Evolutionary conservation across 2,113 vertebrate species (phyloP), one percentile per base, ranked within the genome.

Genomic region (Romanogobio albipinnatus): DNA sequence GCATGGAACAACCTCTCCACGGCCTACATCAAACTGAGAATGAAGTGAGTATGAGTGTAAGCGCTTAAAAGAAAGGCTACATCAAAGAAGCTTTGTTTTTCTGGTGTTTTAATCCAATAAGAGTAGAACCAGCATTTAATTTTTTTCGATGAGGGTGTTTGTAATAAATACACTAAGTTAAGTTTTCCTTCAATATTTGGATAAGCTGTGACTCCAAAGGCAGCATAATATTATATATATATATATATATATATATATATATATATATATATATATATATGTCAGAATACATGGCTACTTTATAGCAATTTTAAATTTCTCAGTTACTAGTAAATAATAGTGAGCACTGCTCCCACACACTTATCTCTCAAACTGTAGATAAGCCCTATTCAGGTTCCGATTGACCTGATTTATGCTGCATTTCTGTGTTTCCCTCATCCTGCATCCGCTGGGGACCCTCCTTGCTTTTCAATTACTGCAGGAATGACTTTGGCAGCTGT

Each of bases 1-100:
- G 98, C 97, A 17, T 99, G 98, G 98, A 99, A 96, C 94, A 99
- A 99, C 92, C 96, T 99, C 83, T 98, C 98, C 24, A 96, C 97
- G 47, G 98, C 97, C 43, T 97, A 97, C 93, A 99, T 99, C 90
- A 96, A 96, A 91, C 94, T 99, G 85, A 93, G 94, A 58, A 95
- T 96, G 91, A 99, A 99, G 98, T 99, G 93, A 97, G 98, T 97
- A 80, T 14, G 26, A 15, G 64, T 36, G 49, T 0, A 29, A n/a
- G 6, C 15, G 10, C 14, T 14, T 1, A 5, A 43, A 49, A 47
- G 36, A 8, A 43, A 39, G 22, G 14, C 22, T 76, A 17, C 15
- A 22, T 15, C 14, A 75, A 76, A 29, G 7, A 53, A 53, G 45
- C 45, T 5, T 53, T 49, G n/a, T 17, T 53, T 76, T 53, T 1